Percentiles rank a stretch among this genome's conserved stretches.
Evolutionary conservation across 2,797 vertebrate species (phyloP).

Genomic region (Pangasius djambal): DNA sequence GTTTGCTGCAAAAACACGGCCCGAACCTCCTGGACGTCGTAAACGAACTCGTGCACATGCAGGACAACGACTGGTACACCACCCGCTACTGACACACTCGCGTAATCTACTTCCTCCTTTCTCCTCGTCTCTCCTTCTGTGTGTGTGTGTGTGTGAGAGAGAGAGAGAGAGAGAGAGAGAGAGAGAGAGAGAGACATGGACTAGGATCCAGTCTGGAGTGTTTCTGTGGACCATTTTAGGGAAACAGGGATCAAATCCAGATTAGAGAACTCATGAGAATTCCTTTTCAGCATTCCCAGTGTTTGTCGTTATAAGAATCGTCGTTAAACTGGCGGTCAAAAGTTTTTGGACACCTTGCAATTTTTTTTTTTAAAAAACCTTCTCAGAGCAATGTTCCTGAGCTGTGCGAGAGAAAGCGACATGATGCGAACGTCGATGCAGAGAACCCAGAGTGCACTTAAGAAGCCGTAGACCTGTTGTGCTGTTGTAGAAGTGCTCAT

Average conservation of each 20-base stretch:
- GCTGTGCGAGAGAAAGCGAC: not conserved
- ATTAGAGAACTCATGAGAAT: not conserved
- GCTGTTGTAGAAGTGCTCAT: not conserved
- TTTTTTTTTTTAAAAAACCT: not conserved
- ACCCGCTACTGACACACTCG: constrained; percentile 79
- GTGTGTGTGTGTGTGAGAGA: not conserved
- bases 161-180: not conserved
- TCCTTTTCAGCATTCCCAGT: not conserved
- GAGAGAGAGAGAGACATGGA: not conserved
- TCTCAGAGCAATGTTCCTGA: not conserved
- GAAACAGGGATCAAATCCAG: not conserved
- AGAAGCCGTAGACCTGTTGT: not conserved
- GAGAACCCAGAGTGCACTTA: not conserved
- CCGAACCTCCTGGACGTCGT: constrained; percentile 90
- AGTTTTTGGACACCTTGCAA: not conserved
- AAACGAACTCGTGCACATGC: constrained; percentile 89
- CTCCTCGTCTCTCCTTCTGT: not conserved
- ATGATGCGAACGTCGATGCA: not conserved
- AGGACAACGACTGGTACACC: constrained; percentile 86
- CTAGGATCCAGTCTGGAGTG: not conserved
- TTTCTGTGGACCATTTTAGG: not conserved
- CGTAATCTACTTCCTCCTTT: not conserved
- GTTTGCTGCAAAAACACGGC: constrained; percentile 86
- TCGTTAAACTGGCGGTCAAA: not conserved
- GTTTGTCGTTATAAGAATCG: not conserved